These are phyloP conservation scores for Anas bernieri DNA, from an alignment of 2,797 vertebrate genomes.

Conservation along the genomic window DNA sequence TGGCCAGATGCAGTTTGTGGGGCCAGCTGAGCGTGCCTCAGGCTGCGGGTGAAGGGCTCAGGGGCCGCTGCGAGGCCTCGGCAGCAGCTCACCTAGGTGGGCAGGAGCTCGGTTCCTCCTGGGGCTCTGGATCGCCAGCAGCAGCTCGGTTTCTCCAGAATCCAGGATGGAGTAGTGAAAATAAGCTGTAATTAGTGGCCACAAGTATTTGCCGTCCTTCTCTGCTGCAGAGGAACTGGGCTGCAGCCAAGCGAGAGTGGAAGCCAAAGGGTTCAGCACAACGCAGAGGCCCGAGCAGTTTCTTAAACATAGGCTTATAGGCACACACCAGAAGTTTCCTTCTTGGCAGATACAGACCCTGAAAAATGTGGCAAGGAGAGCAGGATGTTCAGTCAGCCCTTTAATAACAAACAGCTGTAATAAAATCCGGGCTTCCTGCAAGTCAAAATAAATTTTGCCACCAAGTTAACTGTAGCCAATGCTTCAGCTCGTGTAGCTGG, in stretches of 20 bases:
- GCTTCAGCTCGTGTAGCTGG: neutral
- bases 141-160: neutral
- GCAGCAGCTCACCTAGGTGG: neutral
- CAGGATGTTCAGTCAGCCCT: slow-evolving; percentile 19
- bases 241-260: neutral
- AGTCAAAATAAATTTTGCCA: slow-evolving; percentile 17
- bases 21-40: neutral
- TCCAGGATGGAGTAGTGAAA: neutral
- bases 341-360: slow-evolving; percentile 24
- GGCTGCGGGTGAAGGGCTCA: neutral
- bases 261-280: neutral
- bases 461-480: neutral
- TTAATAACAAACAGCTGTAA: slow-evolving; percentile 56
- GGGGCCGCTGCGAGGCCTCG: neutral
- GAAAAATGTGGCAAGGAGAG: slow-evolving; percentile 33
- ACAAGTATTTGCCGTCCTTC: neutral
- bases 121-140: neutral
- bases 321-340: slow-evolving; percentile 4
- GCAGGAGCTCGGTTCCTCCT: neutral
- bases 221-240: neutral
- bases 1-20: neutral
- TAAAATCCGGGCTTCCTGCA: neutral
- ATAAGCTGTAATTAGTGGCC: neutral
- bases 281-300: neutral
- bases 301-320: slow-evolving; percentile 34